Percentiles rank a stretch among this genome's conserved stretches.
Evolutionary conservation across 2,888 invertebrate species (phyloP).

Genomic region (Caprella mutica): DNA sequence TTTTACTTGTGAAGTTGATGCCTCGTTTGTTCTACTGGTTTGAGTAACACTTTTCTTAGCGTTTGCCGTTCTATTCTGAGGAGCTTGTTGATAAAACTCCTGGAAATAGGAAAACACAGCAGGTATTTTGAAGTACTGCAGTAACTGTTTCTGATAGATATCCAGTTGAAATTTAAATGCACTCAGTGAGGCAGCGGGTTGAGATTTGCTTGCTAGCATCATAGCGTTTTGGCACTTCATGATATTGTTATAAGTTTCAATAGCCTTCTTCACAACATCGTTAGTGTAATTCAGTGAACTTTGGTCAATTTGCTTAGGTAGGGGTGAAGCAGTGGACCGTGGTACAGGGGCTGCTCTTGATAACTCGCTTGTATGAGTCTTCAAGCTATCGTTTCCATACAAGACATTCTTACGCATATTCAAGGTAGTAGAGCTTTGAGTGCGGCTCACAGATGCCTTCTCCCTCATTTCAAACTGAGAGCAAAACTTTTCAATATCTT

Average conservation of each 20-base stretch:
- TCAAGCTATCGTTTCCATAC: too few relatives aligned
- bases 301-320: too few relatives aligned
- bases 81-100: slow-evolving; percentile 17
- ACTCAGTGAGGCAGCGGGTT: background rate
- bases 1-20: too few relatives aligned
- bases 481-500: slow-evolving; percentile 28
- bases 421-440: background rate
- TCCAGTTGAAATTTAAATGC: slow-evolving; percentile 19
- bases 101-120: slow-evolving; percentile 30
- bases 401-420: too few relatives aligned
- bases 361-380: too few relatives aligned
- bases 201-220: background rate
- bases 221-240: too few relatives aligned
- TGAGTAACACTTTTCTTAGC: too few relatives aligned
- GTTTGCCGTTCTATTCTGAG: too few relatives aligned
- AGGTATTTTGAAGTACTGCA: slow-evolving; percentile 23
- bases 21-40: too few relatives aligned
- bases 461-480: slow-evolving; percentile 7
- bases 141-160: slow-evolving; percentile 16
- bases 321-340: background rate
- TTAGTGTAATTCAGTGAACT: too few relatives aligned
- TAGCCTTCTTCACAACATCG: too few relatives aligned
- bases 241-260: too few relatives aligned
- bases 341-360: slow-evolving; percentile 2
- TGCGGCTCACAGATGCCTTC: background rate